phyloP scores from a whole-genome alignment of 2,113 vertebrate genomes.

The Strigops habroptila region DNA sequence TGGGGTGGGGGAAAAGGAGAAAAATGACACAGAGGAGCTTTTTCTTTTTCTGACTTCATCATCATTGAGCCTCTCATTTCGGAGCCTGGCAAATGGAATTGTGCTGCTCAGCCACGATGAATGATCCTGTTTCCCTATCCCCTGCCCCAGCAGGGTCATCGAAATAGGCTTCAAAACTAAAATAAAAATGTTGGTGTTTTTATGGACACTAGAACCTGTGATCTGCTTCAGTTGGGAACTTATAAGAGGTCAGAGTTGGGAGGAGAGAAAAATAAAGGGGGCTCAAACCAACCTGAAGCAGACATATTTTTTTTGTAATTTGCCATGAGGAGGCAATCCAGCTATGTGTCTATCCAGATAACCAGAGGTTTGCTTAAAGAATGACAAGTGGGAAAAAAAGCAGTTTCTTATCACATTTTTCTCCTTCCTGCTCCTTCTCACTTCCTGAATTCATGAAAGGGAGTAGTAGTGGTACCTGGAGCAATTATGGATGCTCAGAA shows the following conservation, averaged over 20 bases:
- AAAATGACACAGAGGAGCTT: constrained; percentile 60
- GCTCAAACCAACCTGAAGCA: background rate
- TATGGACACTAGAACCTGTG: constrained; percentile 69
- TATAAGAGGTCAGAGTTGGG: background rate
- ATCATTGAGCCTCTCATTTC: constrained; percentile 81
- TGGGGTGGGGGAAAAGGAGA: constrained; percentile 44
- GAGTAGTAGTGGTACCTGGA: background rate
- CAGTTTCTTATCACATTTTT: background rate
- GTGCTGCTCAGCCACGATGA: constrained; percentile 74
- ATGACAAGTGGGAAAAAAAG: background rate
- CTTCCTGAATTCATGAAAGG: background rate
- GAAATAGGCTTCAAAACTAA: constrained; percentile 81
- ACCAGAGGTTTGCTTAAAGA: background rate
- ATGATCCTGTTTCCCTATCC: constrained; percentile 45
- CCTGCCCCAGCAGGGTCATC: constrained; percentile 30
- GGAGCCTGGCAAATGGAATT: constrained; percentile 81
- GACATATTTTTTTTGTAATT: constrained; percentile 53
- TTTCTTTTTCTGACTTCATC: constrained; percentile 78
- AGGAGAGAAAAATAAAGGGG: background rate
- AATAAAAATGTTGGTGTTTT: constrained; percentile 80
- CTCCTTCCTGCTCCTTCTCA: background rate
- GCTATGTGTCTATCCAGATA: background rate
- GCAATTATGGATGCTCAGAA: background rate
- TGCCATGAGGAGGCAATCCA: background rate
- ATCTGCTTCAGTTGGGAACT: constrained; percentile 75